Conservation (phyloP, 1,140 invertebrate species). For the Cydia fagiglandana region DNA sequence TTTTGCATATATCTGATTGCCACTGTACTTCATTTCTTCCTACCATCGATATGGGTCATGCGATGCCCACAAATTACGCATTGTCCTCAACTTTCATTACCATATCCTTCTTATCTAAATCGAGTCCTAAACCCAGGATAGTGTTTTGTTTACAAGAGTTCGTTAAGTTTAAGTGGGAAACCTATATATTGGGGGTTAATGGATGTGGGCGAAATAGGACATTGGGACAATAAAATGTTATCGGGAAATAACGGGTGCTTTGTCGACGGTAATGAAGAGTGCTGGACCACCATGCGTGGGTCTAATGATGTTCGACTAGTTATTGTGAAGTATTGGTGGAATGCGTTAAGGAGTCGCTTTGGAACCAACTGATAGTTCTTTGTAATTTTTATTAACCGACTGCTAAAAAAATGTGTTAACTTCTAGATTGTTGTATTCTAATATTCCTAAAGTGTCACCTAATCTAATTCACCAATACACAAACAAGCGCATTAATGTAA, state of each 20-base stretch:
- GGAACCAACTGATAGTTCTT: background rate
- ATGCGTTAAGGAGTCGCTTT: conserved; percentile 1
- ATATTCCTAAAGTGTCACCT: no score
- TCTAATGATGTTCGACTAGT: background rate
- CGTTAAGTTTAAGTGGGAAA: conserved; percentile 13
- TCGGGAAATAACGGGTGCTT: conserved; percentile 43
- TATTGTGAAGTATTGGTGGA: conserved; percentile 9
- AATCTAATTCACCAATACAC: no score
- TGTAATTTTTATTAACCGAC: background rate
- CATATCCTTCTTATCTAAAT: conserved; percentile 21
- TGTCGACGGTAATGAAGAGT: conserved; percentile 48
- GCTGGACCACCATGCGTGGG: conserved; percentile 55
- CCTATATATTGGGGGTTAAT: conserved; percentile 49
- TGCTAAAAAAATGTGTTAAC: background rate
- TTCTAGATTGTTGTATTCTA: no score
- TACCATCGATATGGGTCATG: background rate
- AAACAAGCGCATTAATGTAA: no score
- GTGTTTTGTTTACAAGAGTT: conserved; percentile 8
- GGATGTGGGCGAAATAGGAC: conserved; percentile 36
- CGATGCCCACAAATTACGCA: conserved; percentile 7
- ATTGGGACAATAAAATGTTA: conserved; percentile 63
- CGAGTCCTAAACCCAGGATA: conserved; percentile 4
- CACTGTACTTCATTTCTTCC: background rate
- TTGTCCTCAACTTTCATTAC: conserved; percentile 15
- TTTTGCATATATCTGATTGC: no score